Percentiles rank a stretch among this genome's conserved stretches.
Conservation (phyloP, 2,888 invertebrate genomes). For the Rhaphigaster nebulosa region DNA sequence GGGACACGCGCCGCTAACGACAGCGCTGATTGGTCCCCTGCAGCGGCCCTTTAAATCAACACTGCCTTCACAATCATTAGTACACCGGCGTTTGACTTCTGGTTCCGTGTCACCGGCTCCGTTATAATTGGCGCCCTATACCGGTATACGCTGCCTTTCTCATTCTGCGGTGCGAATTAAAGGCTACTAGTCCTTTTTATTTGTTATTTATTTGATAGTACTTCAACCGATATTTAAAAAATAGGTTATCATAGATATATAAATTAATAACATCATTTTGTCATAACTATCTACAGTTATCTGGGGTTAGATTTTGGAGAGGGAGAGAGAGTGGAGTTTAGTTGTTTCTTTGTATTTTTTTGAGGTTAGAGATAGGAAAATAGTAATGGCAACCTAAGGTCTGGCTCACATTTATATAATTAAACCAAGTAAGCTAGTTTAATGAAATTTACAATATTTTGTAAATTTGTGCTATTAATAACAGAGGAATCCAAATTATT, state of each 20-base stretch:
- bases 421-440: no score
- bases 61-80: slow-evolving; percentile 40
- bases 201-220: neutral
- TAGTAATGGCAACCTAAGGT: no score
- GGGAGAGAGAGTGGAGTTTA: neutral
- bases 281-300: neutral
- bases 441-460: no score
- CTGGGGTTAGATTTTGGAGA: no score
- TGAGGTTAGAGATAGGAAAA: no score
- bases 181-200: neutral
- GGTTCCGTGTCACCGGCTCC: slow-evolving; percentile 16
- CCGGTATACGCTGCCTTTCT: neutral
- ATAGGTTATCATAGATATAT: neutral
- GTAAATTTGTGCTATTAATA: no score
- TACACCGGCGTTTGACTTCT: slow-evolving; percentile 40
- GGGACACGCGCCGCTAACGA: slow-evolving; percentile 41
- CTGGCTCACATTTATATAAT: no score
- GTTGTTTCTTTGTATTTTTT: no score
- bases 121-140: neutral
- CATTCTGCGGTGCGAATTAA: neutral
- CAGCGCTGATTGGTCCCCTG: slow-evolving; percentile 15
- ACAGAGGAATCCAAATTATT: no score
- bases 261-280: neutral
- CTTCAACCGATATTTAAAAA: neutral
- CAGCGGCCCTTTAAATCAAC: slow-evolving; percentile 36